A percentile compares a stretch with the other conserved stretches of the same genome.
These are phyloP conservation scores for Thamnophis elegans DNA, from an alignment of 2,797 vertebrate genomes.

Conservation along the genomic window DNA sequence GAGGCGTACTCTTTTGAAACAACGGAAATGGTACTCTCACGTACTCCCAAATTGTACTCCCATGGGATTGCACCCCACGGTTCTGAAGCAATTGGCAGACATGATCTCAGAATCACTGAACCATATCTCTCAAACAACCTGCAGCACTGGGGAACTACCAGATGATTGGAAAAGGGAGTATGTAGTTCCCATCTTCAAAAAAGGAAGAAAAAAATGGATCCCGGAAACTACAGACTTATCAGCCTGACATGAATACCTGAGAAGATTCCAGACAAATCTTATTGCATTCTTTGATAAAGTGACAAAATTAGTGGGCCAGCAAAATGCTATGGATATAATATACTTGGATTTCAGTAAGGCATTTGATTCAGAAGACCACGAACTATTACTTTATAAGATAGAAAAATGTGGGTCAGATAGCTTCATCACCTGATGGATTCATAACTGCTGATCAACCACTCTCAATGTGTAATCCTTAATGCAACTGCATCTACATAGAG, in stretches of 20 bases:
- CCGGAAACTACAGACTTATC: not conserved
- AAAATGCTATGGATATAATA: not conserved
- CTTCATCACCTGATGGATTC: not conserved
- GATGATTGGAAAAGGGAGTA: not conserved
- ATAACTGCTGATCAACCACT: not conserved
- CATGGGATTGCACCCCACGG: not conserved
- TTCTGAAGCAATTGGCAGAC: not conserved
- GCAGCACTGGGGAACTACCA: no score
- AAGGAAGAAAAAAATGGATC: not conserved
- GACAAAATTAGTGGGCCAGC: not conserved
- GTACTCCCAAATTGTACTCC: not conserved
- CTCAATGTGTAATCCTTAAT: not conserved
- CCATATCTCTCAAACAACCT: no score
- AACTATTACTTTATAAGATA: not conserved
- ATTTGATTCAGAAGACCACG: not conserved
- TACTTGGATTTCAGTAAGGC: not conserved
- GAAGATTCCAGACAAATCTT: not conserved
- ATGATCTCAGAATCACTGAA: no score
- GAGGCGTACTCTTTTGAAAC: not conserved
- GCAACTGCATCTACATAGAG: not conserved
- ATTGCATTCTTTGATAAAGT: not conserved
- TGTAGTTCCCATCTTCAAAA: not conserved
- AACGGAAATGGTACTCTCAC: not conserved
- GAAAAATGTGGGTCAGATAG: not conserved
- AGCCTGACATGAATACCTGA: not conserved